A percentile compares a stretch with the other conserved stretches of the same genome.
These are phyloP conservation scores for Andrena bicolor DNA, from an alignment of 2,888 invertebrate species.

Conservation along the genomic window DNA sequence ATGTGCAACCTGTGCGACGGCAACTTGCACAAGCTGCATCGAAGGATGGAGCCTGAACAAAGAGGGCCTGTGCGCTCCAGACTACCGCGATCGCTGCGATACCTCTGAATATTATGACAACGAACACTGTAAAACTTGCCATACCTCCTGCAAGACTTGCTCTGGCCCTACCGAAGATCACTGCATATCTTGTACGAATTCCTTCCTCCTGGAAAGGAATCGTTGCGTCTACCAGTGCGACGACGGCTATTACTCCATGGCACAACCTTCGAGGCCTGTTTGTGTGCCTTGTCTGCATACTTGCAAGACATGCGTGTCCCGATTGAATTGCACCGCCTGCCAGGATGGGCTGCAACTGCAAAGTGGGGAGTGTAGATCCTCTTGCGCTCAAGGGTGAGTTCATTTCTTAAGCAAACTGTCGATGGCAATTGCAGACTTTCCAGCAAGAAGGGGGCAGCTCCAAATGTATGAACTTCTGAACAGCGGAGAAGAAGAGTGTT, in stretches of 20 bases:
- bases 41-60: slow-evolving; percentile 91
- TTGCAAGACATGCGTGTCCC: slow-evolving; percentile 91
- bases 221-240: slow-evolving; percentile 92
- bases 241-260: slow-evolving; percentile 90
- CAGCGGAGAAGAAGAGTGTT: too few species aligned
- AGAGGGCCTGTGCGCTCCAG: slow-evolving; percentile 91
- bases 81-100: slow-evolving; percentile 90
- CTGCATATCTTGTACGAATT: slow-evolving; percentile 91
- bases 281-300: slow-evolving; percentile 93
- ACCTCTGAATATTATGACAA: slow-evolving; percentile 89
- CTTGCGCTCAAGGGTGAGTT: slow-evolving; percentile 90
- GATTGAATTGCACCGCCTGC: slow-evolving; percentile 93
- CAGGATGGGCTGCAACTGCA: slow-evolving; percentile 91
- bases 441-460: too few species aligned
- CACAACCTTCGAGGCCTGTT: slow-evolving; percentile 84
- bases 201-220: slow-evolving; percentile 90
- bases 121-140: slow-evolving; percentile 90
- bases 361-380: slow-evolving; percentile 92
- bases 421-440: too few species aligned
- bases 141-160: slow-evolving; percentile 93
- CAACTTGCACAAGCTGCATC: slow-evolving; percentile 91
- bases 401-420: too few species aligned
- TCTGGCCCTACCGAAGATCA: slow-evolving; percentile 90
- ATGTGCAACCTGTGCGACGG: slow-evolving; percentile 91
- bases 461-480: too few species aligned